Evolutionary conservation across 30 jellyfish, hydroid and myxozoan species (phyloP).

Genomic region (Clytia hemisphaerica): DNA sequence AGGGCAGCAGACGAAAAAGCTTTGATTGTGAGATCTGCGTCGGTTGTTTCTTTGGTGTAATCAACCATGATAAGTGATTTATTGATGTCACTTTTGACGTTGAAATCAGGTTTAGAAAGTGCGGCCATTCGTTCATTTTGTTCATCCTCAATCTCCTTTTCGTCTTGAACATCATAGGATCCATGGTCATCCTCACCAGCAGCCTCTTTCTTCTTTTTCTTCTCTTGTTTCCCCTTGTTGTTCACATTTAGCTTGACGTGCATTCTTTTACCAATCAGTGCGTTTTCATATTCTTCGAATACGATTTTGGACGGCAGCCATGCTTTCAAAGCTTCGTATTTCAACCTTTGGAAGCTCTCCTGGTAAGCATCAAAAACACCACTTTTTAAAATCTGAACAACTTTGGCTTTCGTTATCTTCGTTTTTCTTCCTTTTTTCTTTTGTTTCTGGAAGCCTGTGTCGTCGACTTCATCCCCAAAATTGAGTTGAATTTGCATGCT

Average conservation of each 20-base stretch:
- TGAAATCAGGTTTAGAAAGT: neutral
- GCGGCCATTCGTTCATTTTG: slow-evolving; percentile 28
- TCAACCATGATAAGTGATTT: neutral
- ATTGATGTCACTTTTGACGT: slow-evolving; percentile 10
- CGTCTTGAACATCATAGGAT: slow-evolving; percentile 46
- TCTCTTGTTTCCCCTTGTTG: slow-evolving; percentile 6
- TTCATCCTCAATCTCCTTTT: slow-evolving; percentile 23
- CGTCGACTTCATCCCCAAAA: neutral
- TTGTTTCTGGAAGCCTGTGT: neutral
- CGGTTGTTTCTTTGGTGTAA: neutral
- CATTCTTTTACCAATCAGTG: neutral
- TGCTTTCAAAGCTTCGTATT: slow-evolving; percentile 7
- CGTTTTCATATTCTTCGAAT: neutral
- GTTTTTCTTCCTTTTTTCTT: neutral
- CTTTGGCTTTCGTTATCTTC: neutral
- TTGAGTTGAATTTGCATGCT: neutral
- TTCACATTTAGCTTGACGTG: slow-evolving; percentile 9
- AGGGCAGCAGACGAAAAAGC: slow-evolving; percentile 17
- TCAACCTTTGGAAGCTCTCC: neutral
- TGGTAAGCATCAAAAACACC: neutral
- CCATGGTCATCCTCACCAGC: slow-evolving; percentile 17
- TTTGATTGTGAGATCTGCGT: neutral
- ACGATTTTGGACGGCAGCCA: slow-evolving; percentile 35
- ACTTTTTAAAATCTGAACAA: neutral
- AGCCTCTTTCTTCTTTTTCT: slow-evolving; percentile 11